These are phyloP conservation scores for Mormyrus proboscirostris DNA, from an alignment of 2,797 vertebrate genomes.

Conservation along the genomic window DNA sequence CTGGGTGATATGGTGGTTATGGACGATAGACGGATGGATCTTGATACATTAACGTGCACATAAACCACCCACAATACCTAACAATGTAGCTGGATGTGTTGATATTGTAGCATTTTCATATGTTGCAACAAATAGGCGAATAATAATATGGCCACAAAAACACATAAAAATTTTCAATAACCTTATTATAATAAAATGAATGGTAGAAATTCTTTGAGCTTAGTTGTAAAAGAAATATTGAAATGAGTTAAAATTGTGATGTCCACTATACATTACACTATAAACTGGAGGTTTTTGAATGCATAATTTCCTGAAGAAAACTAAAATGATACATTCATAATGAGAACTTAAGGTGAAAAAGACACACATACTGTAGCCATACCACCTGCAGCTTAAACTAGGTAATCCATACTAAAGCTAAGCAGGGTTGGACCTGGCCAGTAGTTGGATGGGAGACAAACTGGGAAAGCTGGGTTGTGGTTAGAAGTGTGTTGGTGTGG, in stretches of 20 bases:
- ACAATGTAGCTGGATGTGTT: not conserved
- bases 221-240: not conserved
- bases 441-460: too few relatives aligned
- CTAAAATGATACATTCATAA: too few relatives aligned
- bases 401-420: too few relatives aligned
- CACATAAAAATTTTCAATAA: not conserved
- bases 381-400: too few relatives aligned
- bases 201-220: not conserved
- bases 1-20: not conserved
- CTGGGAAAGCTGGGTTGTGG: too few relatives aligned
- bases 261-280: not conserved
- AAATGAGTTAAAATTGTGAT: not conserved
- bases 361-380: not conserved
- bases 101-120: not conserved
- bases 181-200: not conserved
- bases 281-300: not conserved
- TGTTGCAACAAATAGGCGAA: not conserved
- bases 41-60: not conserved
- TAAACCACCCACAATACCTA: not conserved
- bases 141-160: not conserved
- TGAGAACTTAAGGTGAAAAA: not conserved
- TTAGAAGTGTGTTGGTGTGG: too few relatives aligned
- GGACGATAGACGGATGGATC: not conserved
- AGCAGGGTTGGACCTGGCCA: too few relatives aligned
- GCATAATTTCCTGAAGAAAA: not conserved